Percentiles rank a stretch among this genome's conserved stretches.
Conservation (phyloP, 2,113 vertebrate genomes). For the Scophthalmus maximus region DNA sequence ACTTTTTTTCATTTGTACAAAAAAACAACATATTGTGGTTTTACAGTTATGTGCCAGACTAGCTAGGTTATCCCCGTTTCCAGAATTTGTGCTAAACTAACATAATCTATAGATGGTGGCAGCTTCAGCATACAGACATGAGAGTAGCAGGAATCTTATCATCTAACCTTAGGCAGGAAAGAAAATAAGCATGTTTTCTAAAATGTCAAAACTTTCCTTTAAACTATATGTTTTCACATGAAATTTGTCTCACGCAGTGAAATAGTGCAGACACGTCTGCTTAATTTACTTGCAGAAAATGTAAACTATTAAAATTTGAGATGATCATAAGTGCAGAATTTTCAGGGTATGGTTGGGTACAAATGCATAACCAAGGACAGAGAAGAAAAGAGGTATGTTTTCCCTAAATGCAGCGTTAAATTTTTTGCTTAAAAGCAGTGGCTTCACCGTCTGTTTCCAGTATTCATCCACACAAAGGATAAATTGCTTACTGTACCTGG, state of each 20-base stretch:
- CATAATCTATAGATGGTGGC: not conserved
- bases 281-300: slow-evolving; percentile 3
- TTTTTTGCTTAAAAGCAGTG: slow-evolving; percentile 32
- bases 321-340: not conserved
- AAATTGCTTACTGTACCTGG: slow-evolving; percentile 7
- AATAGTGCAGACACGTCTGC: not conserved
- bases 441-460: slow-evolving; percentile 28
- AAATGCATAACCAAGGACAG: slow-evolving; percentile 1
- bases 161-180: slow-evolving; percentile 4
- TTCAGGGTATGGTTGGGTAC: not conserved
- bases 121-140: not conserved
- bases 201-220: not conserved
- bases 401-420: slow-evolving; percentile 10
- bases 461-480: slow-evolving; percentile 5
- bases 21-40: not conserved
- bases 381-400: slow-evolving; percentile 7
- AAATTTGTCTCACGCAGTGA: not conserved
- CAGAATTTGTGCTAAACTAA: not conserved
- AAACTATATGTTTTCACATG: not conserved
- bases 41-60: not conserved
- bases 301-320: not conserved
- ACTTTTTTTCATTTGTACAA: not conserved
- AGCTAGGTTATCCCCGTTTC: not conserved
- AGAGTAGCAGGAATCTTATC: not conserved
- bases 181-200: not conserved